Evolutionary conservation across 2,888 invertebrate species (phyloP).

Genomic region (Eupsilia transversa): DNA sequence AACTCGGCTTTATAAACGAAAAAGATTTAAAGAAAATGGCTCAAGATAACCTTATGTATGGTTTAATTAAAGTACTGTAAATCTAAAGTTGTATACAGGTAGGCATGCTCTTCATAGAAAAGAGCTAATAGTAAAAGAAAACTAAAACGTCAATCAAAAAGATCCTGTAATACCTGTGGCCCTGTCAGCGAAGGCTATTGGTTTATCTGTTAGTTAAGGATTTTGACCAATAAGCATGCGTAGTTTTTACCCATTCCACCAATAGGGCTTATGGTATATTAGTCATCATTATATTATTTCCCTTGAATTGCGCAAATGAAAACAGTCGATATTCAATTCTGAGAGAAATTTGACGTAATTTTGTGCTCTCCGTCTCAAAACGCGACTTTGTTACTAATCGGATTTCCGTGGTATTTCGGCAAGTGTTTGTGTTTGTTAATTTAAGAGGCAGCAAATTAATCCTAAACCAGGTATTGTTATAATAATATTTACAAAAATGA

Average conservation of each 20-base stretch:
- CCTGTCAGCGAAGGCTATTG: constrained; percentile 20
- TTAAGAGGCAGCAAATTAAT: constrained; percentile 11
- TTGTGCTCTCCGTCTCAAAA: constrained; percentile 11
- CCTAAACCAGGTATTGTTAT: constrained; percentile 44
- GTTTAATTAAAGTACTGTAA: too few species aligned
- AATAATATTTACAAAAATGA: constrained; percentile 53
- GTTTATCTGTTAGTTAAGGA: fast-evolving
- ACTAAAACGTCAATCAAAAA: constrained; percentile 5
- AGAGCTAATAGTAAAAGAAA: constrained; percentile 2
- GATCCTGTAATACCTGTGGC: not conserved
- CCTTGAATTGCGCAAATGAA: constrained; percentile 25
- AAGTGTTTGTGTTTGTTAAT: constrained; percentile 40
- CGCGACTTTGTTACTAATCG: constrained; percentile 11
- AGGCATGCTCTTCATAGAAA: too few species aligned
- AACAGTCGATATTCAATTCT: constrained; percentile 49
- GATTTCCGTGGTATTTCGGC: constrained; percentile 41
- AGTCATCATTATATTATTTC: constrained; percentile 38
- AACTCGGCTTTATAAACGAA: too few species aligned
- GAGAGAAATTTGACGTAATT: constrained; percentile 27
- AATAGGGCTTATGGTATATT: constrained; percentile 26
- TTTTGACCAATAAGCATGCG: constrained; percentile 24
- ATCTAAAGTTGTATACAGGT: too few species aligned
- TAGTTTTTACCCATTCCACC: fast-evolving
- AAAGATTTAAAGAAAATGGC: too few species aligned
- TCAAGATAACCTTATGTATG: too few species aligned